A percentile compares a stretch with the other conserved stretches of the same genome.
Evolutionary conservation across 2,113 vertebrate species (phyloP).

Genomic region (Tragelaphus scriptus): DNA sequence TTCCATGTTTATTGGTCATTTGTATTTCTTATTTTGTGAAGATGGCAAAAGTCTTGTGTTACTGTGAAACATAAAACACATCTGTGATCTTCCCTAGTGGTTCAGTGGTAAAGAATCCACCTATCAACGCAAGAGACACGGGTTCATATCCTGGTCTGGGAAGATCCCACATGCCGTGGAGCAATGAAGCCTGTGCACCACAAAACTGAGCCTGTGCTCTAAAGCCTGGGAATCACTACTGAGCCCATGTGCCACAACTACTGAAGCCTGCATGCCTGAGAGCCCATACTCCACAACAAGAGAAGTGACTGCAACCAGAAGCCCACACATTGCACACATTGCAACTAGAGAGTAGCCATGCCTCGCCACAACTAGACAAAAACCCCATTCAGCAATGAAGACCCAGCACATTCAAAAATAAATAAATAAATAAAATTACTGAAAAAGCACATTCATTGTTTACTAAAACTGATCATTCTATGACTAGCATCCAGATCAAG

Average conservation of each 20-base stretch:
- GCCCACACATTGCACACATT: neutral
- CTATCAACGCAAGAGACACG: neutral
- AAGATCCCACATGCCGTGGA: neutral
- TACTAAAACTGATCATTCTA: neutral
- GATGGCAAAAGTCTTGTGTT: neutral
- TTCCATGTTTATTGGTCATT: neutral
- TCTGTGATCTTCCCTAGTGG: neutral
- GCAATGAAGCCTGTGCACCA: neutral
- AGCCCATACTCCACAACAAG: neutral
- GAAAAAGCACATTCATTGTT: neutral
- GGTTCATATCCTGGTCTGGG: neutral
- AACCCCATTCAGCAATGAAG: neutral
- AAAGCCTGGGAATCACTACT: neutral
- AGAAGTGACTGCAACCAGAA: neutral
- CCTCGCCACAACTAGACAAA: neutral
- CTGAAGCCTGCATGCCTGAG: neutral
- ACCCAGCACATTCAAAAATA: neutral
- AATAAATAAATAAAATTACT: neutral
- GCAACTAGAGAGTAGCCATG: neutral
- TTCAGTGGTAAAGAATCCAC: neutral
- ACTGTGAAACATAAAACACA: neutral
- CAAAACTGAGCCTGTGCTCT: neutral
- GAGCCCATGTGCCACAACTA: neutral
- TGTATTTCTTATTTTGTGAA: neutral
- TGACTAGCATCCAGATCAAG: neutral